Percentiles rank a stretch among this genome's conserved stretches.
These are phyloP conservation scores for Platichthys stellatus DNA, from an alignment of 2,113 vertebrate species.

Conservation along the genomic window DNA sequence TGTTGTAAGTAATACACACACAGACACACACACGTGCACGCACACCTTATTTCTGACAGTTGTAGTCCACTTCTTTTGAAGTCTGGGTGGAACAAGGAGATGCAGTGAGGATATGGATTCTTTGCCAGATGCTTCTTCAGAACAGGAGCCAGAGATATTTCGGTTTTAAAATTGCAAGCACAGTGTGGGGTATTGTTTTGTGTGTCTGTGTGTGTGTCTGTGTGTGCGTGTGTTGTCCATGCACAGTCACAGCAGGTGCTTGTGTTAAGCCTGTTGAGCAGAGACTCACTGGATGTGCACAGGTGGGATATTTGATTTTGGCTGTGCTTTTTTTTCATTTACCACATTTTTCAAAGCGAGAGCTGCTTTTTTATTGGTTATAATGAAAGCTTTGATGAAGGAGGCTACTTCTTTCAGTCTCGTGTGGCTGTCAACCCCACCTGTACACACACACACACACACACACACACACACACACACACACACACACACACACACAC, in stretches of 20 bases:
- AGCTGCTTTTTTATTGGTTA: constrained; percentile 27
- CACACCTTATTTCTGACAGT: constrained; percentile 27
- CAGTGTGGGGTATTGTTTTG: neutral
- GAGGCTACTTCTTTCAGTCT: constrained; percentile 37
- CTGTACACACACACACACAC: neutral
- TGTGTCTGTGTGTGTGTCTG: constrained; percentile 2
- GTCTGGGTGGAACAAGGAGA: constrained; percentile 33
- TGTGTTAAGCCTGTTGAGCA: constrained; percentile 52
- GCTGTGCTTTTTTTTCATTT: neutral
- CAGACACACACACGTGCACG: constrained; percentile 17
- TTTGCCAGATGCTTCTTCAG: constrained; percentile 42
- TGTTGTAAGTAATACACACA: constrained; percentile 88
- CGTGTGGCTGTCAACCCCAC: constrained; percentile 24
- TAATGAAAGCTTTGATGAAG: constrained; percentile 42
- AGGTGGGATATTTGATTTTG: constrained; percentile 40
- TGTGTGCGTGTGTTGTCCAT: neutral
- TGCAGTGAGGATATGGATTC: constrained; percentile 58
- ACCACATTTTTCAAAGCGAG: neutral
- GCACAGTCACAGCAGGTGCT: constrained; percentile 35
- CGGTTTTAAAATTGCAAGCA: constrained; percentile 38
- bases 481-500: constrained; percentile 18
- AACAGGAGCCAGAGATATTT: constrained; percentile 36
- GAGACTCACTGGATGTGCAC: constrained; percentile 39
- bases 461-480: constrained; percentile 11
- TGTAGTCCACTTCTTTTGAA: constrained; percentile 44